Evolutionary conservation across 2,888 invertebrate genomes (phyloP), one percentile per base, ranked within the genome.

Genomic region (Gisinianus flammeolus): DNA sequence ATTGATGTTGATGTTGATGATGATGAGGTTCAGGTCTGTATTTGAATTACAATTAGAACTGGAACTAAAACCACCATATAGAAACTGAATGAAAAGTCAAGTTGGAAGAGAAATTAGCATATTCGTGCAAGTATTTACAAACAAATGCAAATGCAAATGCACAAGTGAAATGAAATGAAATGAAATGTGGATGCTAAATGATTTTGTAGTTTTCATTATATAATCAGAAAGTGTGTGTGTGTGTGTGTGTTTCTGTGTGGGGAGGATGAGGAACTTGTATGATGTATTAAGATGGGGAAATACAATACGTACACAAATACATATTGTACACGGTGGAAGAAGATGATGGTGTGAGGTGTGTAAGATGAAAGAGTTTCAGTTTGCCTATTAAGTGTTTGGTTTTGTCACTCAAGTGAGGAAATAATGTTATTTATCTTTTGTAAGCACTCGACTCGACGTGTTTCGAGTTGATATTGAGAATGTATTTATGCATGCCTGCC

Each of bases 351-450:
- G 35, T 26, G 19, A n/a, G 19, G 28, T 31, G 62, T 72, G 56
- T n/a, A 67, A 66, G 66, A 66, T 66, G 66, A 66, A 26, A 31
- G 66, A 66, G 66, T n/a, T n/a, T n/a, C n/a, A n/a, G n/a, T n/a
- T n/a, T n/a, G n/a, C n/a, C n/a, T n/a, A n/a, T 56, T 31, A 72
- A 72, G 58, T 72, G 72, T 31, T 72, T 72, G 72, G 58, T 58
- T 70, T 72, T 62, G 72, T 72, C 72, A 72, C 24, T 72, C 30
- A 31, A 72, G 58, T 30, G 58, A 44, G 58, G 22, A 72, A 72
- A 71, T 56, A 56, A 44, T 24, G 56, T 71, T 71, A 58, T 58
- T 58, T 72, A 30, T 72, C 31, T 24, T 58, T n/a, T 71, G 10
- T 54, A 28, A 54, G 26, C 35, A 66, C 33, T 67, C 19, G 22